Evolutionary conservation across 2,888 invertebrate species (phyloP).

Genomic region (Pristionchus japonicus): DNA sequence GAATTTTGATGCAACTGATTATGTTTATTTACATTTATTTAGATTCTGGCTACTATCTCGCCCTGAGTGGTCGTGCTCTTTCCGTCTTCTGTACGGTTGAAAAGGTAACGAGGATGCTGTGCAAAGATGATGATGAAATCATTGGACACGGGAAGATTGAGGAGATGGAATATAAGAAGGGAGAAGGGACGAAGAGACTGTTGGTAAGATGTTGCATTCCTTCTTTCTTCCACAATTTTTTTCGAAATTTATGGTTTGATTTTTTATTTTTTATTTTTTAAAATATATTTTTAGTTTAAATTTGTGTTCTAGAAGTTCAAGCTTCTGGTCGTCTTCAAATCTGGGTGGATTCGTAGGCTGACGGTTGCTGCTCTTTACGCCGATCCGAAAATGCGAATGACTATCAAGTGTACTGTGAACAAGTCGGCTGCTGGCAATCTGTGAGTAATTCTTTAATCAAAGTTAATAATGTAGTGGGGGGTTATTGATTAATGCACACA

Average conservation of each 20-base stretch:
- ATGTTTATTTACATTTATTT: no score
- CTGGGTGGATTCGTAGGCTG: neutral
- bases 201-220: no score
- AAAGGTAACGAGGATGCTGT: neutral
- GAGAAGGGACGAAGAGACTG: neutral
- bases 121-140: neutral
- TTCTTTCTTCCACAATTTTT: no score
- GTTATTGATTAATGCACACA: no score
- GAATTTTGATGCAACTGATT: no score
- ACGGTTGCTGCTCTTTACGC: neutral
- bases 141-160: neutral
- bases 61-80: neutral
- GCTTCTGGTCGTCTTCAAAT: neutral
- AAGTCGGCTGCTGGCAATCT: neutral
- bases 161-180: neutral
- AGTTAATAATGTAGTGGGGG: no score
- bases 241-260: no score
- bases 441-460: neutral
- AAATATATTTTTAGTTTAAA: no score
- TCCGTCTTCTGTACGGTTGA: neutral
- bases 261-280: no score
- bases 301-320: neutral
- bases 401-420: neutral
- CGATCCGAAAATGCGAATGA: neutral
- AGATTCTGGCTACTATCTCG: neutral